A percentile compares a stretch with the other conserved stretches of the same genome.
Conservation (phyloP, 2,113 vertebrate genomes). For the Psophia crepitans region DNA sequence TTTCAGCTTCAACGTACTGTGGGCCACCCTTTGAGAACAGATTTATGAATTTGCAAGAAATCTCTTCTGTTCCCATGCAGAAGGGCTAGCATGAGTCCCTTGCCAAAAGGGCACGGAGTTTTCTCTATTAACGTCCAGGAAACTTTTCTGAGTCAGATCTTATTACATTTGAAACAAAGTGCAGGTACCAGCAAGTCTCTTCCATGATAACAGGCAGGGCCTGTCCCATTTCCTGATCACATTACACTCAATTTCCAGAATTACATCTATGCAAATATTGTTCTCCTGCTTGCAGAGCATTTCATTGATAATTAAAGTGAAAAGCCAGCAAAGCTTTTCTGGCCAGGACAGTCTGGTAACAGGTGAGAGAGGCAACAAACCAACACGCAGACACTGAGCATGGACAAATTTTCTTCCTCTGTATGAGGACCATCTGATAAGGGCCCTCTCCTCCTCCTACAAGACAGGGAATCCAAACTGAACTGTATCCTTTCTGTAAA, state of each 20-base stretch:
- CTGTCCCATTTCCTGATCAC: slow-evolving; percentile 54
- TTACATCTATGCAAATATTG: slow-evolving; percentile 51
- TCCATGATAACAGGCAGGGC: slow-evolving; percentile 36
- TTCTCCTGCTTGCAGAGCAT: slow-evolving; percentile 21
- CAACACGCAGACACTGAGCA: fast-evolving
- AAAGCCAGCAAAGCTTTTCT: slow-evolving; percentile 12
- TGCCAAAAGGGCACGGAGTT: slow-evolving; percentile 32
- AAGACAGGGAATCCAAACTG: neutral
- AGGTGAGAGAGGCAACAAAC: neutral
- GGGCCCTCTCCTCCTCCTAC: neutral
- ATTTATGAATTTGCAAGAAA: neutral
- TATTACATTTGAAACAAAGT: slow-evolving; percentile 37
- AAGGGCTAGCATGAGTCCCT: neutral
- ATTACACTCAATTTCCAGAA: slow-evolving; percentile 40
- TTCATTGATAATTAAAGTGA: slow-evolving; percentile 43
- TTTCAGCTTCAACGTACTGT: neutral
- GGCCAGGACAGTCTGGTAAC: neutral
- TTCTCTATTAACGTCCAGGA: slow-evolving; percentile 32
- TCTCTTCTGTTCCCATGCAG: neutral
- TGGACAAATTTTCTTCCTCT: neutral
- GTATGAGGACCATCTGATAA: neutral
- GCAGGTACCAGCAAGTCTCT: slow-evolving; percentile 55
- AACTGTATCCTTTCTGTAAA: neutral
- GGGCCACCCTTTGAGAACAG: slow-evolving; percentile 10
- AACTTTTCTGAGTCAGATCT: slow-evolving; percentile 53